phyloP scores from a whole-genome alignment of 2,888 invertebrate genomes.

The Laspeyria flexula region DNA sequence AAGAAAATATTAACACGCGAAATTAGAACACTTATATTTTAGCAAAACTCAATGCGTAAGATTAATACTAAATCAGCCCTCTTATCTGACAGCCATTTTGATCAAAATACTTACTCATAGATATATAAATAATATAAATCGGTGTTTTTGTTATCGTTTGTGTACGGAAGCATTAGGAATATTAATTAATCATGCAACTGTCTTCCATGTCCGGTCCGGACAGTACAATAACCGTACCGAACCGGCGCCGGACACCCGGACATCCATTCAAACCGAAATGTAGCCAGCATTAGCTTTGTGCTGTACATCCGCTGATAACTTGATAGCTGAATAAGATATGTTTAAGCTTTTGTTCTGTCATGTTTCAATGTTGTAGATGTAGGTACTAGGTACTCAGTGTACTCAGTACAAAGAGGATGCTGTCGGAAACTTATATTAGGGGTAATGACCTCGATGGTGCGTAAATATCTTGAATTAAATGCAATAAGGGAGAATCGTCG shows the following conservation, averaged over 20 bases:
- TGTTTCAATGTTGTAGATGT: background rate
- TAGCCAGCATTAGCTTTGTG: slow-evolving; percentile 24
- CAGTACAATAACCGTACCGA: slow-evolving; percentile 23
- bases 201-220: slow-evolving; percentile 36
- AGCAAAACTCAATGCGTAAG: too few species aligned
- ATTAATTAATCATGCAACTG: slow-evolving; percentile 45
- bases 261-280: slow-evolving; percentile 36
- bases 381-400: too few species aligned
- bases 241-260: slow-evolving; percentile 20
- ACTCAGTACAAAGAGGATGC: too few species aligned
- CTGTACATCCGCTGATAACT: slow-evolving; percentile 18
- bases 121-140: slow-evolving; percentile 7
- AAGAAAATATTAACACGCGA: too few species aligned
- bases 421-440: too few species aligned
- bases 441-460: too few species aligned
- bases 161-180: slow-evolving; percentile 38
- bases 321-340: slow-evolving; percentile 9
- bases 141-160: slow-evolving; percentile 28
- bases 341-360: slow-evolving; percentile 2
- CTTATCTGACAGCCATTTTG: too few species aligned
- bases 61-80: too few species aligned
- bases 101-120: too few species aligned
- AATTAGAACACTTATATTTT: too few species aligned
- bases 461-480: too few species aligned
- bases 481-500: too few species aligned